Percentiles rank a stretch among this genome's conserved stretches.
Conservation (phyloP, 2,113 vertebrate species). For the Pangasianodon gigas region DNA sequence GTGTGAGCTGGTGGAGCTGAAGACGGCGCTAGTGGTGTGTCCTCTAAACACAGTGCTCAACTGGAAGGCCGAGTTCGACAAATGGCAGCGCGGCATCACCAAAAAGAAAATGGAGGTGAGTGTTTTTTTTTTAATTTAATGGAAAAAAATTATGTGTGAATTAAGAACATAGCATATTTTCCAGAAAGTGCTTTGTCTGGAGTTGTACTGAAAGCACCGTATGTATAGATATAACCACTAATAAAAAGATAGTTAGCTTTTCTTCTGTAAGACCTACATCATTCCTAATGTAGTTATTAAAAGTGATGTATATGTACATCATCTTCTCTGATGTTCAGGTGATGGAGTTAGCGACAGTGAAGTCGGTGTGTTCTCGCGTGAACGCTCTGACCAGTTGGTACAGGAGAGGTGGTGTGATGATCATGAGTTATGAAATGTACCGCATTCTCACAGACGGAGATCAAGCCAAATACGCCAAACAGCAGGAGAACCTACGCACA, state of each 20-base stretch:
- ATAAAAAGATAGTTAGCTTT: neutral
- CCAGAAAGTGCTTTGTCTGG: too few relatives aligned
- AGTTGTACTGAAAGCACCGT: neutral
- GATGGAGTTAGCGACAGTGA: constrained; percentile 83
- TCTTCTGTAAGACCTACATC: neutral
- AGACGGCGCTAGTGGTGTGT: constrained; percentile 89
- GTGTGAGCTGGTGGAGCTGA: constrained; percentile 82
- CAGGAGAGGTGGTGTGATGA: constrained; percentile 87
- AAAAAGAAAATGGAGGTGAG: constrained; percentile 83
- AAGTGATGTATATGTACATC: neutral
- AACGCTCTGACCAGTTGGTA: constrained; percentile 86
- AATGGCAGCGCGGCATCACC: constrained; percentile 87
- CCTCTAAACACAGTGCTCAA: constrained; percentile 96
- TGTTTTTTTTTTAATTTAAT: neutral
- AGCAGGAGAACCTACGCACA: constrained; percentile 79
- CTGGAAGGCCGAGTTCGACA: constrained; percentile 93
- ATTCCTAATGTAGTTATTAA: neutral
- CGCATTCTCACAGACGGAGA: constrained; percentile 81
- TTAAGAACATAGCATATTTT: neutral
- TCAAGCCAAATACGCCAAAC: constrained; percentile 76
- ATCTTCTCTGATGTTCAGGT: constrained; percentile 71
- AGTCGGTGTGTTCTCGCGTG: constrained; percentile 76
- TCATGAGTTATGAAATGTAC: constrained; percentile 94
- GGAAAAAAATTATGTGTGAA: neutral
- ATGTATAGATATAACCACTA: neutral